A percentile compares a stretch with the other conserved stretches of the same genome.
Evolutionary conservation across 2,797 vertebrate species (phyloP).

Genomic region (Gobionotothen gibberifrons): DNA sequence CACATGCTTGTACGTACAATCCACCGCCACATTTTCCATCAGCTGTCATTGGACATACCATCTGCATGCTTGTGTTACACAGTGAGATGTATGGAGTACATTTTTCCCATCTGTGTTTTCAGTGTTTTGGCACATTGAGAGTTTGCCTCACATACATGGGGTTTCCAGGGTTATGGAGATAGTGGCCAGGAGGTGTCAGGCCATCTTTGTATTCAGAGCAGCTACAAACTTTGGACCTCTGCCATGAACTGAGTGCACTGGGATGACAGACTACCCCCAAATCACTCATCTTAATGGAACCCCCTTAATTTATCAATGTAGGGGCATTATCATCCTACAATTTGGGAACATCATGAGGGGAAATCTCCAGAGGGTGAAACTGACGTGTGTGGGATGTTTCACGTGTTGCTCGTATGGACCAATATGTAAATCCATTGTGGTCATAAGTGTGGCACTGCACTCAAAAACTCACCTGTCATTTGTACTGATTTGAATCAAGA

Average conservation of each 20-base stretch:
- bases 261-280: constrained; percentile 24
- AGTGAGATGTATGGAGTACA: constrained; percentile 25
- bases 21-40: constrained; percentile 32
- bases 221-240: constrained; percentile 33
- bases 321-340: constrained; percentile 3
- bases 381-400: not conserved
- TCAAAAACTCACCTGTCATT: not conserved
- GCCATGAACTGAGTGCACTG: constrained; percentile 23
- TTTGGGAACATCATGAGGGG: constrained; percentile 18
- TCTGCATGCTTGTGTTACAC: constrained; percentile 60
- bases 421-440: not conserved
- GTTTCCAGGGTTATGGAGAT: constrained; percentile 2
- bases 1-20: constrained; percentile 47
- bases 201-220: constrained; percentile 34
- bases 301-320: not conserved
- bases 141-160: not conserved
- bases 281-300: not conserved
- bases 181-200: constrained; percentile 14
- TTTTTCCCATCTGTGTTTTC: constrained; percentile 34
- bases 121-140: constrained; percentile 39
- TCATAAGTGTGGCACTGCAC: not conserved
- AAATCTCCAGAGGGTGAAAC: constrained; percentile 10
- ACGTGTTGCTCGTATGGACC: not conserved
- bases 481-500: not conserved
- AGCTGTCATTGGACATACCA: constrained; percentile 32